Evolutionary conservation across 2,888 invertebrate genomes (phyloP).

Genomic region (Harpagoxenus sublaevis): DNA sequence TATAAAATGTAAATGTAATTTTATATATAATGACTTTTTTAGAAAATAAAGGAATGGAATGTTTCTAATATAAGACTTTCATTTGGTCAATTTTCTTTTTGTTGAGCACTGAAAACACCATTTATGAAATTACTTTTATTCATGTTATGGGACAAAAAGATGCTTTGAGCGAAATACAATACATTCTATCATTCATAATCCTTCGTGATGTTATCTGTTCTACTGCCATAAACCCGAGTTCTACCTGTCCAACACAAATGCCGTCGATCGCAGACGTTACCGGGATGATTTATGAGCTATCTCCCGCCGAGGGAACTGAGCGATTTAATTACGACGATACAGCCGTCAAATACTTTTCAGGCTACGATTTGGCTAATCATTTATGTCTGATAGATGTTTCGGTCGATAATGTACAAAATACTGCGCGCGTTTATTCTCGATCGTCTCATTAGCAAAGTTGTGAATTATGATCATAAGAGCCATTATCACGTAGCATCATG

Average conservation of each 20-base stretch:
- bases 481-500: background rate
- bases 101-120: background rate
- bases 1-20: background rate
- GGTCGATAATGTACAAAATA: background rate
- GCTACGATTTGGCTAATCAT: background rate
- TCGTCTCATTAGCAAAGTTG: background rate
- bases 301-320: conserved; percentile 12
- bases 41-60: background rate
- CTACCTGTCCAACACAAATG: conserved; percentile 44
- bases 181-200: conserved; percentile 29
- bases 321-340: conserved; percentile 40
- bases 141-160: background rate
- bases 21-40: background rate
- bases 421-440: background rate
- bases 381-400: background rate
- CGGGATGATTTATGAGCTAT: conserved; percentile 46
- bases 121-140: background rate
- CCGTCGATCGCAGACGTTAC: conserved; percentile 41
- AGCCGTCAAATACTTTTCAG: conserved; percentile 26
- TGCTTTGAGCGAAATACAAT: background rate
- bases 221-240: conserved; percentile 9
- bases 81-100: background rate
- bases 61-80: background rate
- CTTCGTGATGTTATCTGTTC: conserved; percentile 19
- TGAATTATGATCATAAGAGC: background rate